These are phyloP conservation scores for Pseudomyrmex cubaensis DNA, from an alignment of 1,140 invertebrate species.

Conservation along the genomic window DNA sequence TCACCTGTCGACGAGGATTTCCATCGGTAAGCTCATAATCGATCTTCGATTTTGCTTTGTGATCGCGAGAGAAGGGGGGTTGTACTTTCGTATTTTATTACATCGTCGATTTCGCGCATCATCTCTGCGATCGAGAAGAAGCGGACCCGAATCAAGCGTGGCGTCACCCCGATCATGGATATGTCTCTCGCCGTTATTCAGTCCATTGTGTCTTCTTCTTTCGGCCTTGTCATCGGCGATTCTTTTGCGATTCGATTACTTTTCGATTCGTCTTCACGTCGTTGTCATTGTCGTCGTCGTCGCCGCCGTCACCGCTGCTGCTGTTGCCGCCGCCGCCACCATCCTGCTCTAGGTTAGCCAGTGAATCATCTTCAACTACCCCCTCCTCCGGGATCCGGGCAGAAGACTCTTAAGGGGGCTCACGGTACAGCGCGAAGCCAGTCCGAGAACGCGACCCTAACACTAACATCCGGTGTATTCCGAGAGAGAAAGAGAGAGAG, in stretches of 20 bases:
- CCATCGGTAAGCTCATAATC: background rate
- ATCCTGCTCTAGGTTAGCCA: slow-evolving; percentile 77
- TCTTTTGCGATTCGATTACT: slow-evolving; percentile 62
- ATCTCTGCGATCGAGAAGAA: background rate
- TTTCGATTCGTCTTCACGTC: slow-evolving; percentile 53
- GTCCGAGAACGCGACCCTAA: slow-evolving; percentile 84
- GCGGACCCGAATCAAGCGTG: slow-evolving; percentile 26
- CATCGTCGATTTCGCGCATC: slow-evolving; percentile 41
- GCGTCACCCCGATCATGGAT: slow-evolving; percentile 59
- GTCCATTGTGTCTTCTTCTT: background rate
- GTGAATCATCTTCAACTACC: slow-evolving; percentile 83
- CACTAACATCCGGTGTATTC: slow-evolving; percentile 83
- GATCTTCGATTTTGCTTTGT: background rate
- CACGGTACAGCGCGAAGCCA: slow-evolving; percentile 82
- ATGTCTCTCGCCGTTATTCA: slow-evolving; percentile 25
- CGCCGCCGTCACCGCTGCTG: slow-evolving; percentile 9
- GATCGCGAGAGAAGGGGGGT: background rate
- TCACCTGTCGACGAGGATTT: background rate
- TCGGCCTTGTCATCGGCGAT: slow-evolving; percentile 49
- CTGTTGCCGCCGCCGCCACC: slow-evolving; percentile 51
- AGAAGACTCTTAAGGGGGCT: slow-evolving; percentile 84
- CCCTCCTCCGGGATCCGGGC: slow-evolving; percentile 80
- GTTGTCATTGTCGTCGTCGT: slow-evolving; percentile 30
- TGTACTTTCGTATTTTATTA: background rate
- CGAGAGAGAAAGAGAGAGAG: slow-evolving; percentile 59